These are phyloP conservation scores for Sinocyclocheilus grahami DNA, from an alignment of 2,113 vertebrate genomes.

Conservation along the genomic window DNA sequence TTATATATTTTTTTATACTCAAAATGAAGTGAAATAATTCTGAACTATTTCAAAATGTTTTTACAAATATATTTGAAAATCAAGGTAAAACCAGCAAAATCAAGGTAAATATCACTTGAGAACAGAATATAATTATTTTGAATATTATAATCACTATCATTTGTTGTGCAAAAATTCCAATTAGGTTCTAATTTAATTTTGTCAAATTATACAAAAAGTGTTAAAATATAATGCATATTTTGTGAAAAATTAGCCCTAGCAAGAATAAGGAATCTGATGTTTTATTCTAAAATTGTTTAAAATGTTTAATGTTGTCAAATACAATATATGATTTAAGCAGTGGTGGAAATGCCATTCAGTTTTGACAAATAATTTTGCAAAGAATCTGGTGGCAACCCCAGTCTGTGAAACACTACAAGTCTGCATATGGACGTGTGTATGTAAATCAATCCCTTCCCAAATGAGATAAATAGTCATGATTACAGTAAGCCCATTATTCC, in stretches of 20 bases:
- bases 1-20: neutral
- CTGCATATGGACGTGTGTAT: neutral
- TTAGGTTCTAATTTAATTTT: neutral
- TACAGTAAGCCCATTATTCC: slow-evolving; percentile 58
- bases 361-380: neutral
- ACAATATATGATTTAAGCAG: neutral
- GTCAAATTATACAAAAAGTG: neutral
- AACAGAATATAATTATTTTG: neutral
- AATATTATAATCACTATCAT: neutral
- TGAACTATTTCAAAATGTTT: neutral
- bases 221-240: neutral
- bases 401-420: neutral
- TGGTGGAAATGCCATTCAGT: neutral
- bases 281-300: neutral
- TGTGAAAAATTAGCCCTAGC: neutral
- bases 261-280: neutral
- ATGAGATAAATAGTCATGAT: slow-evolving; percentile 54
- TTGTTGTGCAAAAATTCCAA: neutral
- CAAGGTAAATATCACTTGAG: neutral
- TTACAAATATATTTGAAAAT: neutral
- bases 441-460: slow-evolving; percentile 12
- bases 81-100: neutral
- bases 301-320: neutral
- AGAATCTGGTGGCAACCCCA: neutral
- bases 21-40: neutral